Conservation (phyloP, 2,113 vertebrate species). For the Aptenodytes patagonicus region DNA sequence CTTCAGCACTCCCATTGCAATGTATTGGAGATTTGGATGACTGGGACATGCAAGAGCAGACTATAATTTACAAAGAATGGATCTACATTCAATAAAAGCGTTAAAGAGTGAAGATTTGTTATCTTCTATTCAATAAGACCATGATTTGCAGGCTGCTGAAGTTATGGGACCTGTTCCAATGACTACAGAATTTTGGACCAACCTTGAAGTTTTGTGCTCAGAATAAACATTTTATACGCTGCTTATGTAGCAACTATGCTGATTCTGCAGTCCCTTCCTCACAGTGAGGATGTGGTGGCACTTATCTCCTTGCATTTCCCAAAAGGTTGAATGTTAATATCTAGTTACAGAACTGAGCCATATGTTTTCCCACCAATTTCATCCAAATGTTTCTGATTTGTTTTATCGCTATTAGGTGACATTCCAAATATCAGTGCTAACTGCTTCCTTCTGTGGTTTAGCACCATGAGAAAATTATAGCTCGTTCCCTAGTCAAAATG, state of each 20-base stretch:
- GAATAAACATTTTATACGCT: neutral
- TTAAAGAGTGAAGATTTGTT: neutral
- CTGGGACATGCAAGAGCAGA: neutral
- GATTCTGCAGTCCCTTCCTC: slow-evolving; percentile 3
- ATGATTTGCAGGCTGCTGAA: neutral
- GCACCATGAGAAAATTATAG: neutral
- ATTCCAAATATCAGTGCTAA: slow-evolving; percentile 37
- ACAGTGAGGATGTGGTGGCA: slow-evolving; percentile 1
- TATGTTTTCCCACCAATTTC: slow-evolving; percentile 29
- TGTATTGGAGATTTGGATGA: neutral
- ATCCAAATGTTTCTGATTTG: slow-evolving; percentile 47
- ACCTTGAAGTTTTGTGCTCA: neutral
- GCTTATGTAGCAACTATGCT: slow-evolving; percentile 22
- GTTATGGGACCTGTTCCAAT: slow-evolving; percentile 9
- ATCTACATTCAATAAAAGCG: neutral
- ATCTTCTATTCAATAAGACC: neutral
- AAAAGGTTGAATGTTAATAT: neutral
- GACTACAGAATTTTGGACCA: neutral
- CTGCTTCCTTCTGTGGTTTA: slow-evolving; percentile 58
- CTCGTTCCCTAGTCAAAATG: neutral
- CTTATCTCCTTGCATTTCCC: slow-evolving; percentile 33
- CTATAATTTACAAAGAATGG: neutral
- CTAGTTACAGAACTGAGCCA: slow-evolving; percentile 19
- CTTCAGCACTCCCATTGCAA: neutral
- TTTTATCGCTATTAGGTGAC: slow-evolving; percentile 48